phyloP scores from a whole-genome alignment of 2,888 invertebrate species.

The Cephus pulcher region DNA sequence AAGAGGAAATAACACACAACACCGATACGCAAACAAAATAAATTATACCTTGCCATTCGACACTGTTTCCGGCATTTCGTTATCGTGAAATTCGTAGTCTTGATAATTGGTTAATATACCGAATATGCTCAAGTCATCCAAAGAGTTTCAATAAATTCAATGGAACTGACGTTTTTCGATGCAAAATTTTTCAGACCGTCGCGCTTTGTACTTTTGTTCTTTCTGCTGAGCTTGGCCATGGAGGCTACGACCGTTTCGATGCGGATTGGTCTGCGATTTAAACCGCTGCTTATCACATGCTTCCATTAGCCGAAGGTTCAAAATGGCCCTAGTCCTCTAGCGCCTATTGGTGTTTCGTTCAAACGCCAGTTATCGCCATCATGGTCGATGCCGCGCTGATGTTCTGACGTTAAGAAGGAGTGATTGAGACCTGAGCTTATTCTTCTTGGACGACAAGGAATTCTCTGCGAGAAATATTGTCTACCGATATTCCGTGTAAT shows the following conservation, averaged over 20 bases:
- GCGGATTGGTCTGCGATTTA: background rate
- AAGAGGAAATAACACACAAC: background rate
- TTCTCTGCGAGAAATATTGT: background rate
- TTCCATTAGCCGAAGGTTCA: conserved; percentile 52
- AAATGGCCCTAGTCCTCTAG: conserved; percentile 37
- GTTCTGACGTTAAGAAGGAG: conserved; percentile 57
- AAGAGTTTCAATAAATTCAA: background rate
- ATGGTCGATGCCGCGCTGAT: conserved; percentile 50
- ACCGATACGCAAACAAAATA: background rate
- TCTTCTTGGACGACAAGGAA: background rate
- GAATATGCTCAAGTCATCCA: background rate
- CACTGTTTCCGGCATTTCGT: conserved; percentile 41
- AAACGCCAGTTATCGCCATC: conserved; percentile 53
- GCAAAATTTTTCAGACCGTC: background rate
- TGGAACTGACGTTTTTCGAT: background rate
- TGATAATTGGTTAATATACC: background rate
- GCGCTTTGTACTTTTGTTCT: background rate
- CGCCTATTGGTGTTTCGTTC: background rate
- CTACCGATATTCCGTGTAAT: background rate
- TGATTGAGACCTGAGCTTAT: background rate
- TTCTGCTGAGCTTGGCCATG: background rate
- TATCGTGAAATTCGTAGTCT: background rate
- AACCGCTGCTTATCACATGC: background rate
- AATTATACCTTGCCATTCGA: conserved; percentile 39
- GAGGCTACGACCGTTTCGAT: background rate